Percentiles rank a stretch among this genome's conserved stretches.
phyloP scores from a whole-genome alignment of 64 coral and sea anemone genomes.

The Dendronephthya gigantea region DNA sequence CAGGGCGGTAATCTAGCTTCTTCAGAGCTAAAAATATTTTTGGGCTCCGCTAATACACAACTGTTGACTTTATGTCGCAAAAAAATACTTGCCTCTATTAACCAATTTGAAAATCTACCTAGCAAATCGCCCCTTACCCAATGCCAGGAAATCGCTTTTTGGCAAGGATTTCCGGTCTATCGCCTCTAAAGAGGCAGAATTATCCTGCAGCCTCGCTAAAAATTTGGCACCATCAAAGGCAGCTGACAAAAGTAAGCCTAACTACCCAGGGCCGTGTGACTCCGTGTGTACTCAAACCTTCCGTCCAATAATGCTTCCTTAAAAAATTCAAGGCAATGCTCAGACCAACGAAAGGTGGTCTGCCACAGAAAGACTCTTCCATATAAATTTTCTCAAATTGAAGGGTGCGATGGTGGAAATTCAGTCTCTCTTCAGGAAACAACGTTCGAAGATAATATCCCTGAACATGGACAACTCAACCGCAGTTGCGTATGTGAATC shows the following conservation, averaged over 20 bases:
- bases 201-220: slow-evolving; percentile 34
- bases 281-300: too few relatives aligned
- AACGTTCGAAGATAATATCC: not conserved
- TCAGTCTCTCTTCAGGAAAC: not conserved
- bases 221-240: not conserved
- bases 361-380: not conserved
- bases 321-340: not conserved
- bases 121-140: slow-evolving; percentile 20
- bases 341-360: not conserved
- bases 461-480: slow-evolving; percentile 13
- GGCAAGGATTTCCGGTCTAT: slow-evolving; percentile 32
- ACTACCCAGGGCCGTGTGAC: not conserved
- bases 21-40: slow-evolving; percentile 19
- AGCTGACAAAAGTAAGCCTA: not conserved
- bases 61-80: slow-evolving; percentile 13
- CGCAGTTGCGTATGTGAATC: slow-evolving; percentile 2
- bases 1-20: not conserved
- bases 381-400: not conserved
- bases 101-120: slow-evolving; percentile 21
- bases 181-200: slow-evolving; percentile 30
- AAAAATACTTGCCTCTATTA: slow-evolving; percentile 15
- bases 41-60: slow-evolving; percentile 25
- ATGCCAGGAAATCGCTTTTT: slow-evolving; percentile 24
- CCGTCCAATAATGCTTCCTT: not conserved
- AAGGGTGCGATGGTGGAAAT: slow-evolving; percentile 13